These are phyloP conservation scores for Antheraea yamamai DNA, from an alignment of 2,888 invertebrate species.

Conservation along the genomic window DNA sequence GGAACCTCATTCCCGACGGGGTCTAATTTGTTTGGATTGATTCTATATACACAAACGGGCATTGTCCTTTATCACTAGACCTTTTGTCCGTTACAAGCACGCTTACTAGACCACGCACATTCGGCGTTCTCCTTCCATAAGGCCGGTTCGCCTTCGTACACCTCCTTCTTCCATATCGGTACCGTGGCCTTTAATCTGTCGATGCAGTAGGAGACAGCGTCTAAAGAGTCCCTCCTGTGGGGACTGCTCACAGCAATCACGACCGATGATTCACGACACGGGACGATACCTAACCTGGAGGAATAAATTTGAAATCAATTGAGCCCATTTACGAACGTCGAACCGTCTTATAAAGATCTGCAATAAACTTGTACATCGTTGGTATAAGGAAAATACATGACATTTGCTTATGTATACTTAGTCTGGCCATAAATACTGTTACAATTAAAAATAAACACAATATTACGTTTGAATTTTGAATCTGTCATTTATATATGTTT, in stretches of 20 bases:
- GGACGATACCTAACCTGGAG: conserved; percentile 89
- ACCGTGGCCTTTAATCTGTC: conserved; percentile 92
- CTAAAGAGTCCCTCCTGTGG: conserved; percentile 91
- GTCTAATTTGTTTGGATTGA: not conserved
- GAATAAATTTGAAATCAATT: not conserved
- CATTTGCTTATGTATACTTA: no score
- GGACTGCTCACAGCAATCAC: conserved; percentile 95
- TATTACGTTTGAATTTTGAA: no score
- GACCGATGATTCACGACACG: conserved; percentile 93
- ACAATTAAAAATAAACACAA: no score
- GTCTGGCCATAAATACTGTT: no score
- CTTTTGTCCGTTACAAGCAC: conserved; percentile 34
- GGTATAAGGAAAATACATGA: no score
- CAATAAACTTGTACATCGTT: no score
- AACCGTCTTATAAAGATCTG: no score
- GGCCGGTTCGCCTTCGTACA: conserved; percentile 84
- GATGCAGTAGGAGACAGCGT: conserved; percentile 91
- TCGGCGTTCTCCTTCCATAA: conserved; percentile 93
- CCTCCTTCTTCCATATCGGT: conserved; percentile 98
- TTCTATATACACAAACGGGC: not conserved
- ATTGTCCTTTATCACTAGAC: conserved; percentile 10
- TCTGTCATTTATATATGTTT: no score
- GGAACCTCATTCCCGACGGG: no score
- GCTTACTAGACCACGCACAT: conserved; percentile 88
- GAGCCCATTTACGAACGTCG: no score